phyloP scores from a whole-genome alignment of 1,140 invertebrate genomes.

The Lepidotrigona ventralis region DNA sequence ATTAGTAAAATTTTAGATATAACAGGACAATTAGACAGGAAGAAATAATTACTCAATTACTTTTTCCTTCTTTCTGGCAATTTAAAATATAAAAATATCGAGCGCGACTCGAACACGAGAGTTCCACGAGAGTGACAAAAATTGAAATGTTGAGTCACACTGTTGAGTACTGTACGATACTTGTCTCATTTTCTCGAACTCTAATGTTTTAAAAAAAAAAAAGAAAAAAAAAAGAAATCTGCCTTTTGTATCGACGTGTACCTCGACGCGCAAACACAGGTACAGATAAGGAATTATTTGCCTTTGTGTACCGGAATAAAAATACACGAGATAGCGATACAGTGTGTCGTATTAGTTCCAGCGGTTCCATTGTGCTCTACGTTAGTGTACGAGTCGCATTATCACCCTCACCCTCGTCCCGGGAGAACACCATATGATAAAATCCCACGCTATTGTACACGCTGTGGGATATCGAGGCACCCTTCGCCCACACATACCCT shows the following conservation, averaged over 20 bases:
- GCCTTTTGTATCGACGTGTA: neutral
- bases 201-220: too few relatives aligned
- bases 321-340: constrained; percentile 65
- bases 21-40: too few relatives aligned
- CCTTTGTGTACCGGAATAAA: neutral
- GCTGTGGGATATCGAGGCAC: constrained; percentile 50
- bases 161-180: too few relatives aligned
- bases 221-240: too few relatives aligned
- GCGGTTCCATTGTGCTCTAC: constrained; percentile 67
- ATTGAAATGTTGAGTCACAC: too few relatives aligned
- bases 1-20: too few relatives aligned
- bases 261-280: neutral
- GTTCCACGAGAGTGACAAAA: too few relatives aligned
- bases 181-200: too few relatives aligned
- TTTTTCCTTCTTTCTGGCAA: too few relatives aligned
- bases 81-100: too few relatives aligned
- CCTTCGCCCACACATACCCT: constrained; percentile 41
- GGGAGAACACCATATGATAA: constrained; percentile 68
- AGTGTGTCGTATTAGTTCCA: constrained; percentile 72
- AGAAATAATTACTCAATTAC: too few relatives aligned
- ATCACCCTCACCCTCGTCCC: constrained; percentile 65
- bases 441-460: constrained; percentile 76
- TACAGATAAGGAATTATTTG: neutral
- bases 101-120: too few relatives aligned
- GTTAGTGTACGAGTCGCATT: constrained; percentile 69